Conservation (phyloP, 2,797 vertebrate genomes). For the Gastrophryne carolinensis region DNA sequence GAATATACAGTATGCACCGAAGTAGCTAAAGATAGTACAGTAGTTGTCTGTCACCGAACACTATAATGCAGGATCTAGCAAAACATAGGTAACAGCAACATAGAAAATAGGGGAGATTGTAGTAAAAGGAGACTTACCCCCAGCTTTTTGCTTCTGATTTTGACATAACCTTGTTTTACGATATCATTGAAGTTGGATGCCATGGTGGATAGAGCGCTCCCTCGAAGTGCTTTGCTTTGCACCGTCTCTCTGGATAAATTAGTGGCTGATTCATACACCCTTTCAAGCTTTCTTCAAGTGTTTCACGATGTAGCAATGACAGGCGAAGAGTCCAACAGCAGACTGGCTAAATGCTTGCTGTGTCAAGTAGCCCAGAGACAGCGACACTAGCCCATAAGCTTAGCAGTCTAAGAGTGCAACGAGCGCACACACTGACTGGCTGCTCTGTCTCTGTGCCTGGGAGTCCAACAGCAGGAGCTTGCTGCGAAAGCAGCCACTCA, state of each 20-base stretch:
- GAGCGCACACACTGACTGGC: constrained; percentile 26
- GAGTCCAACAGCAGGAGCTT: constrained; percentile 42
- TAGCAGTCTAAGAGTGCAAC: constrained; percentile 24
- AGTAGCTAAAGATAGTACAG: constrained; percentile 29
- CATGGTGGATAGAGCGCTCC: constrained; percentile 71
- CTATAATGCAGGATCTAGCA: not conserved
- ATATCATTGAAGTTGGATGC: constrained; percentile 99
- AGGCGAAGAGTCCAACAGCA: constrained; percentile 34
- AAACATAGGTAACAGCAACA: not conserved
- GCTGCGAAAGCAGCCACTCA: constrained; percentile 47
- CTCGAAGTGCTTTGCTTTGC: constrained; percentile 11
- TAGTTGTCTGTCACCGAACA: constrained; percentile 9
- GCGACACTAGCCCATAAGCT: constrained; percentile 1
- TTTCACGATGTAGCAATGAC: constrained; percentile 28
- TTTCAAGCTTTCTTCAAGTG: constrained; percentile 36
- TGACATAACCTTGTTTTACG: constrained; percentile 97
- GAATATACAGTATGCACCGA: constrained; percentile 24
- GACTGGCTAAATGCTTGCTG: not conserved
- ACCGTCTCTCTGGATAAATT: not conserved
- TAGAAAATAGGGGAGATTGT: not conserved
- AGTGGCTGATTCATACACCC: constrained; percentile 43
- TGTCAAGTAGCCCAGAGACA: constrained; percentile 20
- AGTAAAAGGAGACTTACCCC: constrained; percentile 68
- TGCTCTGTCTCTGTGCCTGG: constrained; percentile 44
- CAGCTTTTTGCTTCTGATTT: constrained; percentile 96